Conservation (phyloP, 2,113 vertebrate genomes). For the Herpetotheres cachinnans region DNA sequence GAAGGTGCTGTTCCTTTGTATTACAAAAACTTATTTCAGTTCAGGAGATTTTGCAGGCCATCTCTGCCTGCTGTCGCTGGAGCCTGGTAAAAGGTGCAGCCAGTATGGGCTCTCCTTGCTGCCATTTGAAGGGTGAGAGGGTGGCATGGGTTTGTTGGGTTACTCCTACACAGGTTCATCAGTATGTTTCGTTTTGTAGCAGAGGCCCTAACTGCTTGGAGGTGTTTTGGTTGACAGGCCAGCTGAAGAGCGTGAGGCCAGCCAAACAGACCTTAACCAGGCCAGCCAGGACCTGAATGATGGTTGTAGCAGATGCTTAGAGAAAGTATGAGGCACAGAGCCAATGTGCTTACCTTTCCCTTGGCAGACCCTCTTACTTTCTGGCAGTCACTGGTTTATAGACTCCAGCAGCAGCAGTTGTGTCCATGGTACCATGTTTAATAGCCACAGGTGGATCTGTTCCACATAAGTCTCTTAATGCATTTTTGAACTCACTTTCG, state of each 20-base stretch:
- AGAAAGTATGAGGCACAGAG: background rate
- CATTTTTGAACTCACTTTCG: background rate
- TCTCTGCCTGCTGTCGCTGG: background rate
- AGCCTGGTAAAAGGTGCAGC: background rate
- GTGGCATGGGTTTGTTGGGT: accelerated
- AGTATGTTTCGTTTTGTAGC: background rate
- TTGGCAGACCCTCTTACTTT: background rate
- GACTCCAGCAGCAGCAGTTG: background rate
- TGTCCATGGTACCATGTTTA: background rate
- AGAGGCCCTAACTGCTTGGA: accelerated
- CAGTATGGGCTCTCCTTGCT: background rate
- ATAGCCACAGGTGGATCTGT: background rate
- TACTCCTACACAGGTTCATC: background rate
- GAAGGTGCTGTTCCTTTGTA: background rate
- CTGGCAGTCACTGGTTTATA: background rate
- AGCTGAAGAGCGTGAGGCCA: background rate
- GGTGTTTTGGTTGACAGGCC: background rate
- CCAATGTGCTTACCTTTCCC: background rate
- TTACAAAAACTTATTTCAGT: background rate
- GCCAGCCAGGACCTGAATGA: background rate
- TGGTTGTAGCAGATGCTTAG: background rate
- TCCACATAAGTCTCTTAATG: background rate
- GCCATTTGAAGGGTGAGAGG: background rate
- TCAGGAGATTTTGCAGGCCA: background rate
- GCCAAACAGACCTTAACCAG: background rate